Evolutionary conservation across 2,113 vertebrate genomes (phyloP), one percentile per base, ranked within the genome.

Genomic region (Apus apus): DNA sequence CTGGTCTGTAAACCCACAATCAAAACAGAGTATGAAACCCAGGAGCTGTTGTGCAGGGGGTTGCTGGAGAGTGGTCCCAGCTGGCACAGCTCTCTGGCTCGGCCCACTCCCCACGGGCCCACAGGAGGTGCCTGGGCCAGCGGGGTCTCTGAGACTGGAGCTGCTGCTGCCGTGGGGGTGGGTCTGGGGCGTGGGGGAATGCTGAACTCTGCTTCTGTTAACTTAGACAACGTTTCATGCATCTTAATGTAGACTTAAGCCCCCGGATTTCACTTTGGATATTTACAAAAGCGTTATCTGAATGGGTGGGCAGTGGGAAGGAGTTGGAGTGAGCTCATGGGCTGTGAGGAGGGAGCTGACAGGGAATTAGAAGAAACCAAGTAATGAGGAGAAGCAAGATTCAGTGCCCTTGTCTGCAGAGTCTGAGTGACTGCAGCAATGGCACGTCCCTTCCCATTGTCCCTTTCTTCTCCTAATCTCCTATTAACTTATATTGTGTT

Each of bases 111-210:
- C 70, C 45, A 2, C 8, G 90, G 10, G 27, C 8, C 53, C 46
- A 5, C 8, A 5, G 53, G 32, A 5, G 20, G 18, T 15, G 45
- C 30, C 13, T 6, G 71, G 27, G 12, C 1, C 2, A 27, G 66
- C 27, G 66, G 66, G 56, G 12, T 6, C 19, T 25, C 50, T 46
- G 84, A 29, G 30, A 8, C 20, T 7, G 43, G 89, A 25, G 87
- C 78, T 15, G 56, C 56, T 56, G 79, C n/a, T 0, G 1, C 4
- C 53, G 45, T 30, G 25, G 51, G 32, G 62, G 64, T 1, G 15
- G 34, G 4, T 11, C 60, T 61, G 70, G 23, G 50, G 50, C 19
- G 13, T 0, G 6, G 46, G 46, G 2, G 21, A 50, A 2, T 2
- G 34, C 67, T 5, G 27, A 34, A 3, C 15, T 72, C 50, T 40